A percentile compares a stretch with the other conserved stretches of the same genome.
Evolutionary conservation across 2,113 vertebrate species (phyloP).

Genomic region (Alligator mississippiensis): DNA sequence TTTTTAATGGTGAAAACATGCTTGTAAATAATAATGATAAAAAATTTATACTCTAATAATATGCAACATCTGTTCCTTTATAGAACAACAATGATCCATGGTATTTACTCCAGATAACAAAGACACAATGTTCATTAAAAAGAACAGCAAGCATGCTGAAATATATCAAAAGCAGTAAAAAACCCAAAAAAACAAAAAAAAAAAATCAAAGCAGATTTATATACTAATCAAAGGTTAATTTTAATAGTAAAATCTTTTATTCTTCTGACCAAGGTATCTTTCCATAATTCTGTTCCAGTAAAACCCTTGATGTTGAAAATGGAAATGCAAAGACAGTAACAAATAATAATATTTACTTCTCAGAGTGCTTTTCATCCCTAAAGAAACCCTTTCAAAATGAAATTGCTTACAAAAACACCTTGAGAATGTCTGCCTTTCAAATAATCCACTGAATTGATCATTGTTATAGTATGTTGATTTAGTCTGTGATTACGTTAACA

Average conservation of each 20-base stretch:
- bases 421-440: not conserved
- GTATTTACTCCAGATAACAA: not conserved
- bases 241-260: not conserved
- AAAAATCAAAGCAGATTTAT: not conserved
- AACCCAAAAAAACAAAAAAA: not conserved
- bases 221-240: not conserved
- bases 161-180: not conserved
- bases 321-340: not conserved
- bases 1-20: conserved; percentile 3
- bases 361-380: not conserved
- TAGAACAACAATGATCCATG: not conserved
- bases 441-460: not conserved
- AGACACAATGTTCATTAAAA: not conserved
- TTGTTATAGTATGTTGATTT: not conserved
- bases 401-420: not conserved
- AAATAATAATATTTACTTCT: not conserved
- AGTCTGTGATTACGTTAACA: not conserved
- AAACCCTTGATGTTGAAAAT: not conserved
- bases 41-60: not conserved
- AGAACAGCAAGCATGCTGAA: not conserved
- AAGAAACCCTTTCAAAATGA: not conserved
- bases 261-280: not conserved
- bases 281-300: not conserved
- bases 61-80: not conserved
- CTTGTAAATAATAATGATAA: not conserved